Base-by-base conservation (phyloP, 2,113 vertebrate species). In the rabbit (Oryctolagus cuniculus) region DNA sequence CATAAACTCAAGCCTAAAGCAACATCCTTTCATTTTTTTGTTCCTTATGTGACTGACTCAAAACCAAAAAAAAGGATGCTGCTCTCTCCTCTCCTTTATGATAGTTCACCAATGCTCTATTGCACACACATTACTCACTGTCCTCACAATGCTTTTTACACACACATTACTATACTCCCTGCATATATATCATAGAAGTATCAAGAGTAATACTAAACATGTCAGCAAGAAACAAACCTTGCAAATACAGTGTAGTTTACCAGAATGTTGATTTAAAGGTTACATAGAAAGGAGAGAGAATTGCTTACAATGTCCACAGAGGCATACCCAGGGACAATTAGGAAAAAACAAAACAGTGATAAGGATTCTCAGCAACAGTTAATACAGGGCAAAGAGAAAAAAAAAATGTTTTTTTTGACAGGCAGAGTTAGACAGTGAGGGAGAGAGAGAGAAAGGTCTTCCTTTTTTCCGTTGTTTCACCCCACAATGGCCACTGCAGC, bases 1-100 rank as follows among this genome's bases (percentile, higher is more conserved):
- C 66, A 84, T 49, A 75, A 96, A 87, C 16, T 49, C 25, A 81
- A 90, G 66, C 44, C 73, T 77, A 55, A 93, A 89, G 63, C 24
- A 94, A 86, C 24, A 84, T 31, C 34, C 22, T 89, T 81, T 91
- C 34, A 83, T n/a, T 55, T 90, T 95, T 77, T 91, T 55, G 79
- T 88, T 72, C 44, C 29, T 75, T 93, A 74, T 29, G 22, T 31
- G 66, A 85, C 25, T 85, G 88, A 10, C 49, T 94, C 64, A 69
- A 92, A 87, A 82, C 36, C 27, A 44, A 88, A 84, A 82, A 55
- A 81, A 24, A 51, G 13, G 38, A 22, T 9, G 13, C 49, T 80
- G 10, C 64, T 87, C 55, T 74, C 31, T 31, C 10, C 7, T 79
- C 29, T 78, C 53, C 2, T 10, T 70, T 44, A 36, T 0, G 9